Evolutionary conservation across 2,888 invertebrate genomes (phyloP), one percentile per base, ranked within the genome.

Genomic region (Sphaeridia pumilis): DNA sequence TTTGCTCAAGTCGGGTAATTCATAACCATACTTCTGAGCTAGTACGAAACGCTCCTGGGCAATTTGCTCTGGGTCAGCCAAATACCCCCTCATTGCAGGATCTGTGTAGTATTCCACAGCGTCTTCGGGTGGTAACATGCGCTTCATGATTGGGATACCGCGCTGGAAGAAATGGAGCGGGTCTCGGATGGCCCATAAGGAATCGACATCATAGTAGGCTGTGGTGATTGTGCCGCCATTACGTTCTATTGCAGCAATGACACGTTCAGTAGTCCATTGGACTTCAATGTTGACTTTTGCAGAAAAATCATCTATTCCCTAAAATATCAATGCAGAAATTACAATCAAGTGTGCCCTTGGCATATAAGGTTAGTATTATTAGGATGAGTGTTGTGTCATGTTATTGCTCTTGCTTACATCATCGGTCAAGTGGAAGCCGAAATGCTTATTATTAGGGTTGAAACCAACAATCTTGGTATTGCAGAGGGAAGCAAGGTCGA

Each of bases 241-340:
- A 65, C 76, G 82, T 71, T 99, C 98, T 59, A 99, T 77, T 1
- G 97, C 90, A 25, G 98, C 94, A 66, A 98, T 94, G 0, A 89
- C 87, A 49, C 78, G 73, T 71, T 97, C 95, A 66, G 78, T 82
- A 0, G 92, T 86, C 84, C 92, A 92, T 68, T 98, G 98, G 1
- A 98, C 93, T 76, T 98, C 98, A 66, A 99, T 83, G 69, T 93
- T 92, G 22, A 98, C 74, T 74, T 90, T 88, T 2, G 89, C 80
- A 63, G 78, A 74, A 71, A 98, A 97, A 45, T 74, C 70, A 70
- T 95, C 88, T 14, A 81, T 79, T 12, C 95, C 95, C 70, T 75
- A n/a, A n/a, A n/a, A n/a, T n/a, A n/a, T n/a, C n/a, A n/a, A n/a
- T n/a, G n/a, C n/a, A n/a, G n/a, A n/a, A n/a, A n/a, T n/a, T n/a